A percentile compares a stretch with the other conserved stretches of the same genome.
These are phyloP conservation scores for Phymorhynchus buccinoides DNA, from an alignment of 1,140 invertebrate genomes.

Conservation along the genomic window DNA sequence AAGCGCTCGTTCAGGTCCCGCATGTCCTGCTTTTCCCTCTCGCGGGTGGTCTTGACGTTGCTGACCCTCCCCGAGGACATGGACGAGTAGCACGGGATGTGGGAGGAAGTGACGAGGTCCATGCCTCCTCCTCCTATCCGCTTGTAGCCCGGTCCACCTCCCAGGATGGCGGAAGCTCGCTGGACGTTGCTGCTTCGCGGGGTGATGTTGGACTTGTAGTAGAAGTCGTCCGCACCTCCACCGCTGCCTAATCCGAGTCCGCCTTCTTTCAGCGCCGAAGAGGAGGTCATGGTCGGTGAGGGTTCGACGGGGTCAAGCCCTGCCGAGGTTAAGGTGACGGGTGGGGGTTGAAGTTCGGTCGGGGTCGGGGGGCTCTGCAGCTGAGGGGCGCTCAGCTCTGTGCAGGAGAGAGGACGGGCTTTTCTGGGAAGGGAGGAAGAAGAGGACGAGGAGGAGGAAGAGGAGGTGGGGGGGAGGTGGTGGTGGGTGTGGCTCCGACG, in stretches of 20 bases:
- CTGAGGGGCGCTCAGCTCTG: background rate
- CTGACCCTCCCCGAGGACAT: slow-evolving; percentile 58
- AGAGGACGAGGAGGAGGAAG: background rate
- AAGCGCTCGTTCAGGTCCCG: slow-evolving; percentile 75
- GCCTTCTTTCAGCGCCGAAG: background rate
- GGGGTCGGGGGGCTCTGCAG: slow-evolving; percentile 12
- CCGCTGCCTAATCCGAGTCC: too few species aligned
- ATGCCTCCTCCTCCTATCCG: too few species aligned
- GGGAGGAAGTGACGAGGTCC: slow-evolving; percentile 17
- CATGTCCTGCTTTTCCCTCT: slow-evolving; percentile 75
- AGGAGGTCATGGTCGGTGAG: background rate
- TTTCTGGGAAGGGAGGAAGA: background rate
- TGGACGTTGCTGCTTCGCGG: slow-evolving; percentile 34
- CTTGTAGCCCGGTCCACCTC: slow-evolving; percentile 27
- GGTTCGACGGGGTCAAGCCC: background rate
- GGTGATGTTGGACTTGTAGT: slow-evolving; percentile 60
- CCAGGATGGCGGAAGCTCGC: slow-evolving; percentile 14
- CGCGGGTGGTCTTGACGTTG: slow-evolving; percentile 70
- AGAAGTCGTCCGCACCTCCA: slow-evolving; percentile 41
- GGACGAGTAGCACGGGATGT: slow-evolving; percentile 45
- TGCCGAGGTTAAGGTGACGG: background rate
- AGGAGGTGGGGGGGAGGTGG: background rate
- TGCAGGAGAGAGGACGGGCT: background rate
- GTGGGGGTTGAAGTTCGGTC: background rate
- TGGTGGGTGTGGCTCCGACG: background rate